Evolutionary conservation across 2,797 vertebrate genomes (phyloP).

Genomic region (Remorina albescens): DNA sequence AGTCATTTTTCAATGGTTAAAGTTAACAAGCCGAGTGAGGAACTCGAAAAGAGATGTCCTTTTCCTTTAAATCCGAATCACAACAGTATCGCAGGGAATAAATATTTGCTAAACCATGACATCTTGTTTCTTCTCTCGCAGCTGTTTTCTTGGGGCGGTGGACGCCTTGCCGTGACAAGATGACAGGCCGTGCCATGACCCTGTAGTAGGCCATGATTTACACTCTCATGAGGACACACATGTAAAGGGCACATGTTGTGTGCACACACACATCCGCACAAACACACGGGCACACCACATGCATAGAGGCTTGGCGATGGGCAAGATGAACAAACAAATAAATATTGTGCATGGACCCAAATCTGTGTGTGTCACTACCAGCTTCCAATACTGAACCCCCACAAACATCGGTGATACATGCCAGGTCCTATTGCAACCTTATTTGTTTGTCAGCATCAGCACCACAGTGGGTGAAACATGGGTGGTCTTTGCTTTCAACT

Average conservation of each 20-base stretch:
- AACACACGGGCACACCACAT: constrained; percentile 11
- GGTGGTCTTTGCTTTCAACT: constrained; percentile 38
- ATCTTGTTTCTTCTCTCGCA: constrained; percentile 68
- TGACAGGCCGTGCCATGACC: constrained; percentile 69
- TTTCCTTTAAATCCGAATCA: constrained; percentile 46
- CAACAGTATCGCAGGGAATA: constrained; percentile 31
- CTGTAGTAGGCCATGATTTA: constrained; percentile 52
- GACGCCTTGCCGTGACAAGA: constrained; percentile 67
- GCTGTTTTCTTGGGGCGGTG: constrained; percentile 53
- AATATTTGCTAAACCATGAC: constrained; percentile 65
- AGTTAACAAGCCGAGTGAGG: constrained; percentile 25
- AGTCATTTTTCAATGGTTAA: constrained; percentile 25
- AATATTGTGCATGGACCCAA: constrained; percentile 14
- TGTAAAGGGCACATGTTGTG: constrained; percentile 44
- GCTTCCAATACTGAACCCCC: constrained; percentile 40
- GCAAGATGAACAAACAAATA: background rate
- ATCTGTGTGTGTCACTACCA: constrained; percentile 40
- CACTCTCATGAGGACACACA: constrained; percentile 35
- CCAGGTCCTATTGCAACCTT: constrained; percentile 28
- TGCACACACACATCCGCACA: constrained; percentile 5
- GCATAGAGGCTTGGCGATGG: constrained; percentile 7
- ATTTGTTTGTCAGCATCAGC: constrained; percentile 62
- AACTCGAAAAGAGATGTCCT: constrained; percentile 13
- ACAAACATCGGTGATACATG: constrained; percentile 58
- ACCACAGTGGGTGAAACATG: constrained; percentile 25